These are phyloP conservation scores for Drosophila sp. DNA, from an alignment of 1,140 invertebrate genomes.

Conservation along the genomic window DNA sequence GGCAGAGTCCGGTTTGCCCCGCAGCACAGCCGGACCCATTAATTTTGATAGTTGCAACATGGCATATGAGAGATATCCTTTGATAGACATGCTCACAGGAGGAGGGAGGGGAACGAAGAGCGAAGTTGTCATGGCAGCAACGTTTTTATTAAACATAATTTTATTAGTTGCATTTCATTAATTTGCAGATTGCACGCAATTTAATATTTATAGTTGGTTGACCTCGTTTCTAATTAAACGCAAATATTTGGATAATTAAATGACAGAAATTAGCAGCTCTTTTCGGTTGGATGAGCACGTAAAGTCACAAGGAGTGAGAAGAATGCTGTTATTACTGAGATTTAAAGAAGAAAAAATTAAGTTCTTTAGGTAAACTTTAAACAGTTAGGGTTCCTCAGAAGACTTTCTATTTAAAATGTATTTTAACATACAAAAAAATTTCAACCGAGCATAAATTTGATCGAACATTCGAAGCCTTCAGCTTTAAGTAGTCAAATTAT, in stretches of 20 bases:
- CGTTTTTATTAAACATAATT: constrained; percentile 74
- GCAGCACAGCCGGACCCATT: constrained; percentile 58
- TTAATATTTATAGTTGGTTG: constrained; percentile 80
- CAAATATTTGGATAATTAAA: constrained; percentile 78
- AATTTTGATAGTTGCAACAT: constrained; percentile 78
- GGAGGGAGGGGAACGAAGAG: not conserved
- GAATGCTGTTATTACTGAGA: not conserved
- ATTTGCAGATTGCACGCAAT: constrained; percentile 70
- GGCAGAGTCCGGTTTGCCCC: constrained; percentile 26
- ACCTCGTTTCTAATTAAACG: constrained; percentile 78
- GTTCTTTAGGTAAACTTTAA: too few relatives aligned
- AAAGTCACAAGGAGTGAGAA: not conserved
- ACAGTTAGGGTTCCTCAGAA: too few relatives aligned
- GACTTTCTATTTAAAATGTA: too few relatives aligned
- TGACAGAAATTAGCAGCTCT: constrained; percentile 45
- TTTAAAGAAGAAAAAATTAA: constrained; percentile 11
- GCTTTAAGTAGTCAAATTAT: too few relatives aligned
- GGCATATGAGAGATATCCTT: constrained; percentile 65
- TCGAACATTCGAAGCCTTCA: too few relatives aligned
- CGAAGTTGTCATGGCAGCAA: constrained; percentile 60
- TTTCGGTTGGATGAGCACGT: not conserved
- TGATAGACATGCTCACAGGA: constrained; percentile 49
- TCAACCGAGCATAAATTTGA: too few relatives aligned
- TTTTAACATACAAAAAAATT: too few relatives aligned
- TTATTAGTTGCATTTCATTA: constrained; percentile 81